phyloP scores from a whole-genome alignment of 2,888 invertebrate genomes.

The Hyposoter dolosus region DNA sequence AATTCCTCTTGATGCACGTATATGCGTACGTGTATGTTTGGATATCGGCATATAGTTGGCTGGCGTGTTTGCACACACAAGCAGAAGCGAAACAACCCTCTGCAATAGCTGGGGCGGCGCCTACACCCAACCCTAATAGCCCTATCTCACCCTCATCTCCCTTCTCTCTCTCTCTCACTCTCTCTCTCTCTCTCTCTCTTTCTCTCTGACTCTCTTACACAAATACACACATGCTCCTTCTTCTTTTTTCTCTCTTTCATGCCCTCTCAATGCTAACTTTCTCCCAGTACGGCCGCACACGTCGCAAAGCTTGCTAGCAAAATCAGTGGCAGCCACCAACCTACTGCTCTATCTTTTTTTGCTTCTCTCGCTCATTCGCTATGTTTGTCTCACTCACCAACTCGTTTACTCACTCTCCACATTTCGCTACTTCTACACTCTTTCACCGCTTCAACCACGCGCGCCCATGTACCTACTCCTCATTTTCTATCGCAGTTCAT shows the following conservation, averaged over 20 bases:
- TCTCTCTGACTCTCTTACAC: slow-evolving; percentile 52
- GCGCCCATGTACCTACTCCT: slow-evolving; percentile 42
- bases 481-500: slow-evolving; percentile 51
- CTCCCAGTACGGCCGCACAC: slow-evolving; percentile 37
- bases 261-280: slow-evolving; percentile 46
- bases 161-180: slow-evolving; percentile 66
- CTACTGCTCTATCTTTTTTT: slow-evolving; percentile 31
- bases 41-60: slow-evolving; percentile 32
- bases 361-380: slow-evolving; percentile 58
- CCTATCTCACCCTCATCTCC: slow-evolving; percentile 82
- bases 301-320: slow-evolving; percentile 24
- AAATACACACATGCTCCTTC: slow-evolving; percentile 25
- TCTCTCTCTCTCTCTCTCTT: slow-evolving; percentile 68
- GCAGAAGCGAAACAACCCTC: slow-evolving; percentile 83
- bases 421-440: slow-evolving; percentile 58
- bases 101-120: slow-evolving; percentile 84
- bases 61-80: slow-evolving; percentile 65
- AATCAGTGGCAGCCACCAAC: slow-evolving; percentile 60
- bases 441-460: slow-evolving; percentile 43
- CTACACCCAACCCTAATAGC: slow-evolving; percentile 84
- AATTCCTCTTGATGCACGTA: slow-evolving; percentile 39
- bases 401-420: slow-evolving; percentile 24
- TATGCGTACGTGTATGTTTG: slow-evolving; percentile 11
- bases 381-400: slow-evolving; percentile 54
- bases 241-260: slow-evolving; percentile 48